Percentiles rank a stretch among this genome's conserved stretches.
Evolutionary conservation across 1,140 invertebrate species (phyloP).

Genomic region (Meloidogyne exigua): DNA sequence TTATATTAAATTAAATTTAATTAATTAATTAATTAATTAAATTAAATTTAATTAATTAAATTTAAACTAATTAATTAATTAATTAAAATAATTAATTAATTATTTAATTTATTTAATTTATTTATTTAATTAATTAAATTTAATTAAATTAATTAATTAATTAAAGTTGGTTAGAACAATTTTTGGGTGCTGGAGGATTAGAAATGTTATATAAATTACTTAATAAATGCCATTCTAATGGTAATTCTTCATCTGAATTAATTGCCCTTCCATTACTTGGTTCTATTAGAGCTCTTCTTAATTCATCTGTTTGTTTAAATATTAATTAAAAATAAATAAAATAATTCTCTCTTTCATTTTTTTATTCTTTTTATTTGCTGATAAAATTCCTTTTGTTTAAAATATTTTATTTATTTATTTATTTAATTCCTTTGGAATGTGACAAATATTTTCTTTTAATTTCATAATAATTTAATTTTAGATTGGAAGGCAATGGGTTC

Average conservation of each 20-base stretch:
- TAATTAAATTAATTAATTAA: too few relatives aligned
- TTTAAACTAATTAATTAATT: background rate
- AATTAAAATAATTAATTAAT: background rate
- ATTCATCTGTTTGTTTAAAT: slow-evolving; percentile 44
- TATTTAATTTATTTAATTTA: background rate
- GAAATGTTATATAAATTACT: slow-evolving; percentile 34
- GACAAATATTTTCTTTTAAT: background rate
- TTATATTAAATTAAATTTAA: too few relatives aligned
- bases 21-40: too few relatives aligned
- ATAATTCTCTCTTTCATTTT: background rate
- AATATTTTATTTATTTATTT: slow-evolving; percentile 1
- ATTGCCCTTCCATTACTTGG: slow-evolving; percentile 46
- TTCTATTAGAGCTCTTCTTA: slow-evolving; percentile 49
- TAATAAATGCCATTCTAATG: slow-evolving; percentile 16
- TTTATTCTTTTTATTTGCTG: slow-evolving; percentile 23
- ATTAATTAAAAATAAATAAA: too few relatives aligned
- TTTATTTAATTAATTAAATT: background rate
- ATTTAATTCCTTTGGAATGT: background rate
- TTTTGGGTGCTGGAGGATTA: slow-evolving; percentile 44
- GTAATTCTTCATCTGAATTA: slow-evolving; percentile 28
- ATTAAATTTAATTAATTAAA: too few relatives aligned
- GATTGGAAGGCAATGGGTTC: slow-evolving; percentile 43
- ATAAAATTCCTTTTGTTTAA: background rate
- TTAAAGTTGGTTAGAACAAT: slow-evolving; percentile 45
- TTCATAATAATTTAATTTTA: slow-evolving; percentile 26